These are phyloP conservation scores for Dasypolia templi DNA, from an alignment of 2,888 invertebrate genomes.

Conservation along the genomic window DNA sequence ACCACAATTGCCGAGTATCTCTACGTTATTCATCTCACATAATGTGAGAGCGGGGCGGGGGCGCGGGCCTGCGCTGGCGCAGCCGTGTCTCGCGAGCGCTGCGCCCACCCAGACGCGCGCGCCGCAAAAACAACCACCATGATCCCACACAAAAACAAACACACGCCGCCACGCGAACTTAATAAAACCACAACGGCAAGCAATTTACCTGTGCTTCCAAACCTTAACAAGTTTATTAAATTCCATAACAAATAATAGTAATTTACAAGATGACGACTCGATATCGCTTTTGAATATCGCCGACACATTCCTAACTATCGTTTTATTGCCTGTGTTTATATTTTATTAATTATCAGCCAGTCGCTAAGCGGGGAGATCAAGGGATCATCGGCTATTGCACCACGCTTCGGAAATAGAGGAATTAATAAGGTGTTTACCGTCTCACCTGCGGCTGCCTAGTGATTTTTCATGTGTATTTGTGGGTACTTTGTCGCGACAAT, in stretches of 20 bases:
- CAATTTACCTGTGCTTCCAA: constrained; percentile 88
- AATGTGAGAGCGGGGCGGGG: constrained; percentile 75
- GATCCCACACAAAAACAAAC: constrained; percentile 88
- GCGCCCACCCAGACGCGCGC: constrained; percentile 86
- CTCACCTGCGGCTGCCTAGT: constrained; percentile 49
- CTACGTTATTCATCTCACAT: constrained; percentile 79
- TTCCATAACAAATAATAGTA: constrained; percentile 89
- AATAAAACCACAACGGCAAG: constrained; percentile 87
- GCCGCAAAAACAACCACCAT: constrained; percentile 83
- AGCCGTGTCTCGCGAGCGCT: constrained; percentile 85
- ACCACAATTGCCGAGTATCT: constrained; percentile 73
- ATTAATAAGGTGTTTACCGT: constrained; percentile 61
- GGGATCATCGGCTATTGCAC: constrained; percentile 65
- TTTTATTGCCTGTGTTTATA: constrained; percentile 85
- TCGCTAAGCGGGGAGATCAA: constrained; percentile 70
- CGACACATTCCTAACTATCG: constrained; percentile 85
- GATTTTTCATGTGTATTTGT: constrained; percentile 45
- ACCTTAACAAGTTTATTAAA: constrained; percentile 90
- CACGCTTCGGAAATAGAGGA: constrained; percentile 54
- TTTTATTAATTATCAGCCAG: constrained; percentile 83
- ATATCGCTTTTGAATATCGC: constrained; percentile 86
- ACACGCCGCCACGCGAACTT: constrained; percentile 87
- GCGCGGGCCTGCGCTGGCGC: constrained; percentile 78
- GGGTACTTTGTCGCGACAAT: constrained; percentile 68
- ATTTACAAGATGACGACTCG: constrained; percentile 88